These are phyloP conservation scores for Drosophila flavopinicola DNA, from an alignment of 2,888 invertebrate genomes.

Conservation along the genomic window DNA sequence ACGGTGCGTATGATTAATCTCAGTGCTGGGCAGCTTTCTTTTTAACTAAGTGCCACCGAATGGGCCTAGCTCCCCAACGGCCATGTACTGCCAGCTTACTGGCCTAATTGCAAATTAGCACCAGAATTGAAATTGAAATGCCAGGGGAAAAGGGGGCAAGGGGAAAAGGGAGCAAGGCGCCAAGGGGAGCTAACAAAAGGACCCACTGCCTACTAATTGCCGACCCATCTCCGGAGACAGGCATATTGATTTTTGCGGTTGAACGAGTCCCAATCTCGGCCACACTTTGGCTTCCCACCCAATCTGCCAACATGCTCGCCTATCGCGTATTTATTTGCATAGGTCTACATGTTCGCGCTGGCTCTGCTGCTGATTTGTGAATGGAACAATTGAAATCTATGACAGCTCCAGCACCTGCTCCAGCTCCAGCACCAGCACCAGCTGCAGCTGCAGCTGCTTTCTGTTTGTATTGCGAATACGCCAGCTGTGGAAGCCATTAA, in stretches of 20 bases:
- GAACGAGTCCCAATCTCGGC: constrained; percentile 27
- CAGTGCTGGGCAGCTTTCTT: constrained; percentile 24
- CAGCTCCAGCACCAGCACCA: constrained; percentile 11
- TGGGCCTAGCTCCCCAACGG: constrained; percentile 5
- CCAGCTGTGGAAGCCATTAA: background rate
- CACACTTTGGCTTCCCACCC: background rate
- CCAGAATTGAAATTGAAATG: constrained; percentile 57
- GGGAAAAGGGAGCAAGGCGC: no score
- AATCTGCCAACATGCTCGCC: background rate
- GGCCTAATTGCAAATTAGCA: constrained; percentile 68
- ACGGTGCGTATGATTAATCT: constrained; percentile 73
- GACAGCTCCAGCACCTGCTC: constrained; percentile 4
- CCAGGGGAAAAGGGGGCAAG: no score
- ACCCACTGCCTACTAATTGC: constrained; percentile 46
- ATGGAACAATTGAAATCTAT: constrained; percentile 22
- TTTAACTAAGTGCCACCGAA: constrained; percentile 9
- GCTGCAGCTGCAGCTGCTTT: constrained; percentile 17
- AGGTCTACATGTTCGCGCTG: background rate
- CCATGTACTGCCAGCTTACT: background rate
- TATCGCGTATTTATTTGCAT: constrained; percentile 20
- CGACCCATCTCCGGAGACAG: constrained; percentile 24
- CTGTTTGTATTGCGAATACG: constrained; percentile 1
- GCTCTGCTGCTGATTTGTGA: constrained; percentile 2
- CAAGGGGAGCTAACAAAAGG: constrained; percentile 7
- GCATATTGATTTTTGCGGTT: constrained; percentile 43